phyloP scores from a whole-genome alignment of 92 coral and sea anemone species.

The Porites cylindrica region DNA sequence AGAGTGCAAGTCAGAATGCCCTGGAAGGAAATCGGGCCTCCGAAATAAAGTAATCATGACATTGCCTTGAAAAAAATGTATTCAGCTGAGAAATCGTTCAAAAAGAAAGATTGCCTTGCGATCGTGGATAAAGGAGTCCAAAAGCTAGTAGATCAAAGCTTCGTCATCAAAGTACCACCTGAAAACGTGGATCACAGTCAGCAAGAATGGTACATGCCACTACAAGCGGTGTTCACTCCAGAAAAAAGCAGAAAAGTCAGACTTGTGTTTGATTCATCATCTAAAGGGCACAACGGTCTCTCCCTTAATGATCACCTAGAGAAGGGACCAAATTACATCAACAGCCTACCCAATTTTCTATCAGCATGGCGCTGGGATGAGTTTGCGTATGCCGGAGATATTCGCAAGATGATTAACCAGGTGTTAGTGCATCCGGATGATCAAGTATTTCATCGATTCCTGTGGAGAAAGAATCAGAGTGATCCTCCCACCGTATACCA shows the following conservation, averaged over 20 bases:
- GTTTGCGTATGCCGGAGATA: slow-evolving; percentile 60
- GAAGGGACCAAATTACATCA: slow-evolving; percentile 48
- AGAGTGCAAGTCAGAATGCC: slow-evolving; percentile 48
- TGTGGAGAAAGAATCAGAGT: slow-evolving; percentile 48
- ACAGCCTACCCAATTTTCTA: slow-evolving; percentile 34
- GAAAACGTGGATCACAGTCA: too few relatives aligned
- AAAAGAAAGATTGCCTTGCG: slow-evolving; percentile 57
- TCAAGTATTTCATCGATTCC: slow-evolving; percentile 44
- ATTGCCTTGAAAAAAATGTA: slow-evolving; percentile 34
- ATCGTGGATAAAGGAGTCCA: slow-evolving; percentile 57
- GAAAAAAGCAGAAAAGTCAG: slow-evolving; percentile 50
- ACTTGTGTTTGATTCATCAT: slow-evolving; percentile 60
- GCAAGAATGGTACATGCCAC: neutral
- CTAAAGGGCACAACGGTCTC: slow-evolving; percentile 47
- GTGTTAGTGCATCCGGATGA: too few relatives aligned
- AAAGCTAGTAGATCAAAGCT: slow-evolving; percentile 68
- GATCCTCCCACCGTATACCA: slow-evolving; percentile 42
- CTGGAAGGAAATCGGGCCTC: slow-evolving; percentile 70
- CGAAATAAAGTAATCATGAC: slow-evolving; percentile 60
- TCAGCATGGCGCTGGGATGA: slow-evolving; percentile 68
- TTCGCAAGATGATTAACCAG: neutral
- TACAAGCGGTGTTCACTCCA: slow-evolving; percentile 62
- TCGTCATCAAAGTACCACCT: slow-evolving; percentile 47
- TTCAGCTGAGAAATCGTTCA: slow-evolving; percentile 25
- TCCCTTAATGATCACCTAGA: slow-evolving; percentile 67